Percentiles rank a stretch among this genome's conserved stretches.
These are phyloP conservation scores for Nomada ruficornis DNA, from an alignment of 2,888 invertebrate species.

Conservation along the genomic window DNA sequence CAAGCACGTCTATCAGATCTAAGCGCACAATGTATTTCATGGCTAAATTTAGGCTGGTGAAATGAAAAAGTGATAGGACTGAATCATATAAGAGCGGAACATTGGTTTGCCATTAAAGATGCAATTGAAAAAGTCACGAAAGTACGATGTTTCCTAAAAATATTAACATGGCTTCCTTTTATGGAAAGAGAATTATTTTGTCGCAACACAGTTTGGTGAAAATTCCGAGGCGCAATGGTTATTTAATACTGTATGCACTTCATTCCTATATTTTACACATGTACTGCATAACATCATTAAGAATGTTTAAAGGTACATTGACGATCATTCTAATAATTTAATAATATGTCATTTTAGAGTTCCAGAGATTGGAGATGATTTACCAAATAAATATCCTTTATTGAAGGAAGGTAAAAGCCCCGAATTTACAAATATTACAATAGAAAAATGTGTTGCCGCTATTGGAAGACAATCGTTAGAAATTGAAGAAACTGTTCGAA, in stretches of 20 bases:
- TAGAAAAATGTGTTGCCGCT: slow-evolving; percentile 93
- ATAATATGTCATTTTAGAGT: slow-evolving; percentile 77
- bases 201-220: slow-evolving; percentile 75
- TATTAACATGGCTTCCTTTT: slow-evolving; percentile 77
- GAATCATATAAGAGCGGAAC: not conserved
- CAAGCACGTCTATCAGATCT: not conserved
- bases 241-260: slow-evolving; percentile 89
- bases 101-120: slow-evolving; percentile 24
- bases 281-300: not conserved
- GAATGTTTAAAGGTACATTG: not conserved
- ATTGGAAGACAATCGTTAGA: slow-evolving; percentile 93
- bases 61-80: not conserved
- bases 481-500: slow-evolving; percentile 91
- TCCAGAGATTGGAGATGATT: slow-evolving; percentile 94
- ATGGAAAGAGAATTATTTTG: slow-evolving; percentile 79
- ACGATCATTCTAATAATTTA: not conserved
- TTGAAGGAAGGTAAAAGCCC: slow-evolving; percentile 91
- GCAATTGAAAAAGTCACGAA: slow-evolving; percentile 4
- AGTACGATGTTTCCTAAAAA: slow-evolving; percentile 34
- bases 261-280: not conserved
- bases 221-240: slow-evolving; percentile 86
- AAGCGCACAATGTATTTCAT: slow-evolving; percentile 8
- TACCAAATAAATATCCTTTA: slow-evolving; percentile 90
- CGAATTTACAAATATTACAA: slow-evolving; percentile 91
- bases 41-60: not conserved